These are phyloP conservation scores for Thymelicus acteon DNA, from an alignment of 2,888 invertebrate genomes.

Conservation along the genomic window DNA sequence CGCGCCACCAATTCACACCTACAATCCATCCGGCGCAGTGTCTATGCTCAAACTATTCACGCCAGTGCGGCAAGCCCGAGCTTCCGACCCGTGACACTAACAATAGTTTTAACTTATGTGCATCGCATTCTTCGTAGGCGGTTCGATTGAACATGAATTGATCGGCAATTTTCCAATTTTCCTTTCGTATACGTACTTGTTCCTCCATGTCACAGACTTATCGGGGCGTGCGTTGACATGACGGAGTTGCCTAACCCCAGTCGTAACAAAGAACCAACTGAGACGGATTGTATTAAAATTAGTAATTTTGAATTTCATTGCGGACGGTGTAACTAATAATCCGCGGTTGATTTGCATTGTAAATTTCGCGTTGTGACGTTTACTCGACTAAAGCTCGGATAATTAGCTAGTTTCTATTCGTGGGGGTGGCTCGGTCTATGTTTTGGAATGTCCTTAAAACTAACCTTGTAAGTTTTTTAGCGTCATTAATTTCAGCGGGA, in stretches of 20 bases:
- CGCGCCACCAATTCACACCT: conserved; percentile 46
- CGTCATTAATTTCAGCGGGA: conserved; percentile 51
- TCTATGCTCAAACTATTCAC: conserved; percentile 63
- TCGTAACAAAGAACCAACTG: conserved; percentile 80
- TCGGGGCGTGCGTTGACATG: conserved; percentile 61
- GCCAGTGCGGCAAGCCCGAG: conserved; percentile 68
- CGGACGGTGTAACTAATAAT: conserved; percentile 82
- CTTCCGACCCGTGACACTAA: conserved; percentile 71
- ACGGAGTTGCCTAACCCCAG: conserved; percentile 71
- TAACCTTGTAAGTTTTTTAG: conserved; percentile 57
- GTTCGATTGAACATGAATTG: conserved; percentile 71
- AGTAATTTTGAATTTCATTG: conserved; percentile 81
- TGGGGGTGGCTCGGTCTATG: conserved; percentile 60
- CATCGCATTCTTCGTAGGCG: conserved; percentile 68
- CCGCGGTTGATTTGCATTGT: conserved; percentile 82
- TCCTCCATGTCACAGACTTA: conserved; percentile 70
- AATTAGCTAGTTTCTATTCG: conserved; percentile 84
- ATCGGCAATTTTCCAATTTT: conserved; percentile 64
- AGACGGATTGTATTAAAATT: conserved; percentile 81
- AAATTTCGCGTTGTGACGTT: conserved; percentile 80
- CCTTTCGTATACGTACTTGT: conserved; percentile 74
- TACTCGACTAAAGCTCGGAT: conserved; percentile 78
- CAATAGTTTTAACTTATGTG: conserved; percentile 70
- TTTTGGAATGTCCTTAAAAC: conserved; percentile 68
- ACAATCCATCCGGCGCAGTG: conserved; percentile 61